These are phyloP conservation scores for Isichthys henryi DNA, from an alignment of 2,113 vertebrate species.

Conservation along the genomic window DNA sequence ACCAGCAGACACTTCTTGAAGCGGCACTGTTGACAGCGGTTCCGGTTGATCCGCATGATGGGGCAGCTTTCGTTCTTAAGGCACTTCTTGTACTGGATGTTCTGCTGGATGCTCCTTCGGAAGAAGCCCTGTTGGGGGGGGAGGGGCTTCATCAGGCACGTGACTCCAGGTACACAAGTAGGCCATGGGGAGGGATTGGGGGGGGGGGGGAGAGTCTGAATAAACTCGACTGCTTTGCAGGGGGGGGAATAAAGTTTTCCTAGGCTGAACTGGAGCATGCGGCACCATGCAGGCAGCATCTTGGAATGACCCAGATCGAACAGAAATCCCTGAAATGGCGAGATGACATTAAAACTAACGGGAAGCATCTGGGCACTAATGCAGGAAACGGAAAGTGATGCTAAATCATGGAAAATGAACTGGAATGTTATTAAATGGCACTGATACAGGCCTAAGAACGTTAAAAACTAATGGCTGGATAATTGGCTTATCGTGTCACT, in stretches of 20 bases:
- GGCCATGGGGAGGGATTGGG: constrained; percentile 30
- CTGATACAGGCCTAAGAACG: background rate
- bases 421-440: background rate
- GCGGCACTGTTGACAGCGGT: constrained; percentile 94
- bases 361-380: background rate
- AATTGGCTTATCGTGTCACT: background rate
- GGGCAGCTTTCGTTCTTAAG: constrained; percentile 94
- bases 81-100: constrained; percentile 98
- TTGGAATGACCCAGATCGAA: constrained; percentile 12
- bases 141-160: background rate
- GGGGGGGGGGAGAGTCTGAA: constrained; percentile 18
- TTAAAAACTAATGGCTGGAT: background rate
- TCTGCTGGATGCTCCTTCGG: constrained; percentile 94
- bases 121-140: constrained; percentile 78
- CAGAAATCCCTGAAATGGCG: background rate
- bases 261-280: background rate
- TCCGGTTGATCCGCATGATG: constrained; percentile 93
- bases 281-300: constrained; percentile 13
- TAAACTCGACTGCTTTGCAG: constrained; percentile 37
- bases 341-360: background rate
- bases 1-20: constrained; percentile 95
- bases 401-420: background rate
- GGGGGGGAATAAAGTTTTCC: background rate
- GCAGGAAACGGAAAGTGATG: background rate
- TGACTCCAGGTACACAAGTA: constrained; percentile 25